Evolutionary conservation across 2,797 vertebrate genomes (phyloP).

Genomic region (Oryzias sinensis): DNA sequence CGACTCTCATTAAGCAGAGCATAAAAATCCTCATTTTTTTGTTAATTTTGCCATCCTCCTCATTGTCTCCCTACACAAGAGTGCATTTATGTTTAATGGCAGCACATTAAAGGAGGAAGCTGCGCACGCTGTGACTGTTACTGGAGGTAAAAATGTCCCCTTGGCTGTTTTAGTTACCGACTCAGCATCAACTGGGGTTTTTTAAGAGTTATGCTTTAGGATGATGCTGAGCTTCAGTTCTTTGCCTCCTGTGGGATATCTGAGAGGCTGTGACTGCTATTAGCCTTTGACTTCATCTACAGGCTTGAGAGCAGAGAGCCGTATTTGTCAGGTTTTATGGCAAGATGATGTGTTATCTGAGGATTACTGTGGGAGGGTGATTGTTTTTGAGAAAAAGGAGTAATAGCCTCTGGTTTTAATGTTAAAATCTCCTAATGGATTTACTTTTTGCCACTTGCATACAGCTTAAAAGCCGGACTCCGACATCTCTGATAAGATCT

Average conservation of each 20-base stretch:
- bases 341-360: conserved; percentile 11
- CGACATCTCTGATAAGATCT: conserved; percentile 4
- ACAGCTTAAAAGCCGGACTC: conserved; percentile 5
- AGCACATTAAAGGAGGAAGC: conserved; percentile 62
- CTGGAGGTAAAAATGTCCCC: conserved; percentile 53
- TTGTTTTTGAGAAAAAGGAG: conserved; percentile 18
- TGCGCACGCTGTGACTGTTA: conserved; percentile 58
- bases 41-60: conserved; percentile 39
- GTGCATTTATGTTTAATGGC: conserved; percentile 75
- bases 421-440: conserved; percentile 8
- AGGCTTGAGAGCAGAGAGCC: conserved; percentile 17
- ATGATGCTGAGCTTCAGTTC: conserved; percentile 24
- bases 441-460: conserved; percentile 2
- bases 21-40: conserved; percentile 37
- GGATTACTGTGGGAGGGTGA: conserved; percentile 3
- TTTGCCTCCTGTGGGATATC: conserved; percentile 32
- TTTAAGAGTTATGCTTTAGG: conserved; percentile 55
- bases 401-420: conserved; percentile 11
- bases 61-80: conserved; percentile 54
- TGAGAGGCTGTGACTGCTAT: conserved; percentile 42
- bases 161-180: conserved; percentile 67
- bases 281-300: conserved; percentile 42
- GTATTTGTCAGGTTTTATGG: conserved; percentile 16
- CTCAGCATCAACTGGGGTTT: conserved; percentile 70
- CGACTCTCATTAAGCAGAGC: conserved; percentile 36